These are phyloP conservation scores for Eupsilia transversa DNA, from an alignment of 2,888 invertebrate species.

Conservation along the genomic window DNA sequence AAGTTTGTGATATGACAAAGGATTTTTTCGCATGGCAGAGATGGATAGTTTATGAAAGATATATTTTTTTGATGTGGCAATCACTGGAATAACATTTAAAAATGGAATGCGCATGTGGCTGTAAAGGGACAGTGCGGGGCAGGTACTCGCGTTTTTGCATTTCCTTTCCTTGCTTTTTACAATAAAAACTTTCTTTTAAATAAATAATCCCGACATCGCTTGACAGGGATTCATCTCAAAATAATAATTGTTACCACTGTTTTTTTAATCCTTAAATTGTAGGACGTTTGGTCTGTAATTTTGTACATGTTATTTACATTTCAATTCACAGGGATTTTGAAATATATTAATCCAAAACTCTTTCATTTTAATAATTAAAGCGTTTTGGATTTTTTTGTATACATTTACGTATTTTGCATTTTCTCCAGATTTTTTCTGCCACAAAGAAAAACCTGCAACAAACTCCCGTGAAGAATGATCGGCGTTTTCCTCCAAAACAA, in stretches of 20 bases:
- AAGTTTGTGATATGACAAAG: slow-evolving; percentile 79
- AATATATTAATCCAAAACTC: background rate
- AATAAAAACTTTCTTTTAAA: slow-evolving; percentile 91
- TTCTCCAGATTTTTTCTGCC: background rate
- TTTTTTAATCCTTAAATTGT: slow-evolving; percentile 46
- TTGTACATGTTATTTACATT: background rate
- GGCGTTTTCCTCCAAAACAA: slow-evolving; percentile 51
- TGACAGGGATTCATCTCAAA: slow-evolving; percentile 89
- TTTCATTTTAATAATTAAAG: background rate
- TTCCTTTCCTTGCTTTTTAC: slow-evolving; percentile 90
- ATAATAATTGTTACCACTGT: slow-evolving; percentile 82
- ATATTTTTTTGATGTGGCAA: slow-evolving; percentile 83
- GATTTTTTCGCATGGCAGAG: slow-evolving; percentile 78
- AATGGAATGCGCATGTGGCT: slow-evolving; percentile 87
- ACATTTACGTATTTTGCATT: no score
- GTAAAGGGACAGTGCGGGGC: slow-evolving; percentile 87
- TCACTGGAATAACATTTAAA: slow-evolving; percentile 82
- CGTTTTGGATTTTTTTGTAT: no score
- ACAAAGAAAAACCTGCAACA: background rate
- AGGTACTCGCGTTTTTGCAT: slow-evolving; percentile 89
- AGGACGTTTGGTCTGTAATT: slow-evolving; percentile 1
- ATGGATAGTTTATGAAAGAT: slow-evolving; percentile 79
- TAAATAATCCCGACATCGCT: slow-evolving; percentile 88
- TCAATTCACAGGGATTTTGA: background rate
- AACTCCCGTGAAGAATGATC: slow-evolving; percentile 30